A percentile compares a stretch with the other conserved stretches of the same genome.
Conservation (phyloP, 2,797 vertebrate genomes). For the Manis pentadactyla region DNA sequence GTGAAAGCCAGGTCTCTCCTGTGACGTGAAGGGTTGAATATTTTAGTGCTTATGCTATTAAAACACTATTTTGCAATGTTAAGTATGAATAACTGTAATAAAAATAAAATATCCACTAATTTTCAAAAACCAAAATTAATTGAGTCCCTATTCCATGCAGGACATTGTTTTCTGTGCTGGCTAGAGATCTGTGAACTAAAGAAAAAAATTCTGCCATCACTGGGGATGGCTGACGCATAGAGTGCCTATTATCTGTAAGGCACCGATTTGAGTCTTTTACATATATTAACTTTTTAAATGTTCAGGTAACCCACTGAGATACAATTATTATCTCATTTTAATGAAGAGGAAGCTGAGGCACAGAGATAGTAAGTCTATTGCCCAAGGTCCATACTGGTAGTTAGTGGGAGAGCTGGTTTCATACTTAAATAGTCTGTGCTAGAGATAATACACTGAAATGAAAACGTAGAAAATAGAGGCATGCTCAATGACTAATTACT, state of each 20-base stretch:
- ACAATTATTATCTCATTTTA: background rate
- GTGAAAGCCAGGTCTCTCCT: background rate
- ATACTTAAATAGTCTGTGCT: background rate
- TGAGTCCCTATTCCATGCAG: background rate
- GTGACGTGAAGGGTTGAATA: background rate
- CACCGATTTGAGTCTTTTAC: background rate
- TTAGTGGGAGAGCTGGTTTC: background rate
- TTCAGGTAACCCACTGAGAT: background rate
- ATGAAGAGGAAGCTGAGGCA: background rate
- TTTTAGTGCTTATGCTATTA: background rate
- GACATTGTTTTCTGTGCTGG: background rate
- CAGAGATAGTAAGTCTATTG: background rate
- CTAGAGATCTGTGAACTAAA: background rate
- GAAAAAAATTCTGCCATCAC: background rate
- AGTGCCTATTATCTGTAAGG: background rate
- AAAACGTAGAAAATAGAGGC: background rate
- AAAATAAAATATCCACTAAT: background rate
- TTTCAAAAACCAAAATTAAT: background rate
- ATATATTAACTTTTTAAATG: background rate
- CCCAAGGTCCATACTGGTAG: background rate
- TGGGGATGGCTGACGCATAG: no score
- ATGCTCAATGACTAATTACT: background rate
- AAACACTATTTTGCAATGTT: background rate
- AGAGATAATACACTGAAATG: background rate
- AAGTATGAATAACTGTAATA: constrained; percentile 5